Conservation (phyloP, 2,888 invertebrate genomes). For the Andrena camellia region DNA sequence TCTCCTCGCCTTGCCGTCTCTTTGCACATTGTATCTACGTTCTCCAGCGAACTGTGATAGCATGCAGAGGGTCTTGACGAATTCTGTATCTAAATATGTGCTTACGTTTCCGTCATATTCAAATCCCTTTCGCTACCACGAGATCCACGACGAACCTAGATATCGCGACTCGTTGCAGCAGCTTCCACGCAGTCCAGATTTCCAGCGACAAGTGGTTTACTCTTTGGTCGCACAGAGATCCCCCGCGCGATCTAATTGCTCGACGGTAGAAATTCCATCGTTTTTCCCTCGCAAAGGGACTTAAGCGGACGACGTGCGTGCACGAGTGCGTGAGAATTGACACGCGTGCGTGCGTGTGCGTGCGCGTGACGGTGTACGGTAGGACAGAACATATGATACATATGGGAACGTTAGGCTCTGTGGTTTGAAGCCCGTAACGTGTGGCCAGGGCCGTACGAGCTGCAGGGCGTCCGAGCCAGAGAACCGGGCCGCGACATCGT, state of each 20-base stretch:
- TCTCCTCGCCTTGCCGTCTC: background rate
- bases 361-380: slow-evolving; percentile 76
- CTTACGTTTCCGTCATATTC: background rate
- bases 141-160: background rate
- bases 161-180: background rate
- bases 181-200: background rate
- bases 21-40: too few species aligned
- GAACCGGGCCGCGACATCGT: slow-evolving; percentile 22
- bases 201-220: background rate
- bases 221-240: background rate
- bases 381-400: slow-evolving; percentile 84
- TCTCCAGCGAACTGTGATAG: background rate
- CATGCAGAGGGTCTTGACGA: background rate
- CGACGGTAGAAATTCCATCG: slow-evolving; percentile 8
- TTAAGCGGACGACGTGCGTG: slow-evolving; percentile 65
- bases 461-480: slow-evolving; percentile 35
- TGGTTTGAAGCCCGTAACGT: slow-evolving; percentile 84
- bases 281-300: slow-evolving; percentile 35
- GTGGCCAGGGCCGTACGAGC: slow-evolving; percentile 72
- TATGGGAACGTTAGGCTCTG: slow-evolving; percentile 84
- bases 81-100: background rate
- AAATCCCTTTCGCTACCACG: background rate
- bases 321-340: slow-evolving; percentile 72
- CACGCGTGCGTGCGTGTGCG: slow-evolving; percentile 66
- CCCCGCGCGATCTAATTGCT: slow-evolving; percentile 17